A percentile compares a stretch with the other conserved stretches of the same genome.
Evolutionary conservation across 2,888 invertebrate species (phyloP).

Genomic region (Cremastobaeus sp.): DNA sequence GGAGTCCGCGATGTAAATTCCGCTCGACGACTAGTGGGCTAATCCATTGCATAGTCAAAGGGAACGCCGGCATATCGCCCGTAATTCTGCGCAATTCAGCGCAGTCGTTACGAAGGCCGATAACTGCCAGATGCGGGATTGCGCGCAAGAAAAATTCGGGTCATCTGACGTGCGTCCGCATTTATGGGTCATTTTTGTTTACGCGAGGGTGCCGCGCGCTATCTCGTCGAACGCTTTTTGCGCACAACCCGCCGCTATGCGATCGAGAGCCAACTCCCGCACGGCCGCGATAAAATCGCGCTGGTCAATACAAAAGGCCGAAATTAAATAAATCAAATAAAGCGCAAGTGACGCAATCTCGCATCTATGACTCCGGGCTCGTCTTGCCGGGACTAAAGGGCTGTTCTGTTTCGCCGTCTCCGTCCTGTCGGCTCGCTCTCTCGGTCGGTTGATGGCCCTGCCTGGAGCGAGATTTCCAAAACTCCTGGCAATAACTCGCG

Average conservation of each 20-base stretch:
- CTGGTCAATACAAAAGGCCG: constrained; percentile 65
- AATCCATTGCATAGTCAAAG: constrained; percentile 56
- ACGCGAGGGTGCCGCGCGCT: constrained; percentile 17
- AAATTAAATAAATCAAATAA: constrained; percentile 74
- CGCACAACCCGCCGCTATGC: constrained; percentile 23
- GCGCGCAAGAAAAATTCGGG: constrained; percentile 44
- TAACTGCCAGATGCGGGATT: too few species aligned
- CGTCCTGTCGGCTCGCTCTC: constrained; percentile 3
- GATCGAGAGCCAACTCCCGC: constrained; percentile 19
- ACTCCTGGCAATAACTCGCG: constrained; percentile 67
- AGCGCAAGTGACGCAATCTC: constrained; percentile 63
- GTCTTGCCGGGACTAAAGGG: constrained; percentile 65
- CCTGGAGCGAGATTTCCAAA: constrained; percentile 69
- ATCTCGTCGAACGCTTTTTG: constrained; percentile 4
- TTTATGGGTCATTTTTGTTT: constrained; percentile 47
- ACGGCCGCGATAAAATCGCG: constrained; percentile 47
- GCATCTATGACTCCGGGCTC: constrained; percentile 67
- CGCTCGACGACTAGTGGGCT: constrained; percentile 37
- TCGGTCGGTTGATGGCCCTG: constrained; percentile 40
- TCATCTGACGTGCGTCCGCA: constrained; percentile 37
- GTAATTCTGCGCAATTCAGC: constrained; percentile 25
- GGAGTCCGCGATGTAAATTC: constrained; percentile 57
- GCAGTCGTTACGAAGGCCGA: too few species aligned
- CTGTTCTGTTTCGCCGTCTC: constrained; percentile 3
- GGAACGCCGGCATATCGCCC: constrained; percentile 31